These are phyloP conservation scores for Eucera pruinosa DNA, from an alignment of 2,888 invertebrate genomes.

Conservation along the genomic window DNA sequence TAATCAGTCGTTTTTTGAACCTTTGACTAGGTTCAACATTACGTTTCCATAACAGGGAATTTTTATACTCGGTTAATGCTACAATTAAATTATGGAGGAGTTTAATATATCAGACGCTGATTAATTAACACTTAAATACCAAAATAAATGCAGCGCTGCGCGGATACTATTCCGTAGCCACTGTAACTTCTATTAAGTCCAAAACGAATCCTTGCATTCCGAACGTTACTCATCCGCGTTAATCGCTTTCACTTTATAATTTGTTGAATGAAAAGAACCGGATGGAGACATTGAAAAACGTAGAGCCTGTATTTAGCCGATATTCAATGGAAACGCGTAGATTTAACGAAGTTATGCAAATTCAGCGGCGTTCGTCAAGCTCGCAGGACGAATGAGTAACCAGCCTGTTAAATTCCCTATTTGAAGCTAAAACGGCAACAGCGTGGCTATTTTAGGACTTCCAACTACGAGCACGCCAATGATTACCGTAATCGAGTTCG, in stretches of 20 bases:
- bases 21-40: too few relatives aligned
- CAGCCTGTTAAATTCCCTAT: slow-evolving; percentile 3
- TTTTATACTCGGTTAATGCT: too few relatives aligned
- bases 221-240: too few relatives aligned
- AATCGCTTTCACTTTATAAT: neutral
- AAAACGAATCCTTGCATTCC: too few relatives aligned
- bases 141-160: too few relatives aligned
- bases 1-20: too few relatives aligned
- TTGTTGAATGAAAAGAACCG: neutral
- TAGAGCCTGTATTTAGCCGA: neutral
- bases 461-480: slow-evolving; percentile 31
- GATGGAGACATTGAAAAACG: neutral
- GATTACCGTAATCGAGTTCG: slow-evolving; percentile 44
- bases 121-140: too few relatives aligned
- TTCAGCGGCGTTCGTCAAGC: slow-evolving; percentile 22
- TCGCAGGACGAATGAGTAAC: slow-evolving; percentile 12
- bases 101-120: too few relatives aligned
- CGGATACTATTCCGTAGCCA: too few relatives aligned
- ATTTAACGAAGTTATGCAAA: slow-evolving; percentile 21
- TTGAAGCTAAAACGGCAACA: slow-evolving; percentile 4
- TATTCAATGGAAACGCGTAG: neutral
- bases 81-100: too few relatives aligned
- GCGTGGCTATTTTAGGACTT: slow-evolving; percentile 35
- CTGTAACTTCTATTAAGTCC: too few relatives aligned
- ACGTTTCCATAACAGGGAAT: too few relatives aligned